Conservation (phyloP, 2,888 invertebrate genomes). For the Acanthococcus lagerstroemiae region DNA sequence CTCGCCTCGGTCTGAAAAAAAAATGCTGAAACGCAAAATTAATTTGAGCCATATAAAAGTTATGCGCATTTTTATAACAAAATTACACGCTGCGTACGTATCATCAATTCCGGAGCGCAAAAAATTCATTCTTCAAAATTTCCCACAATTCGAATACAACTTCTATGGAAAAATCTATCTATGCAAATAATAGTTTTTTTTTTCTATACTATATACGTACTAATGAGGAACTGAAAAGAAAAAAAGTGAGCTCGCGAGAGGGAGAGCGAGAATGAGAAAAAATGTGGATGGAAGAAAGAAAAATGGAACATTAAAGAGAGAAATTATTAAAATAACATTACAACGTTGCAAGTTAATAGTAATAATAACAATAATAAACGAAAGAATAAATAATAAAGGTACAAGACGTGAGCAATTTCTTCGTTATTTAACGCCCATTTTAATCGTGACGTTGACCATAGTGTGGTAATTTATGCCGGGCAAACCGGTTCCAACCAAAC, state of each 20-base stretch:
- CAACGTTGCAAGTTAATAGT: conserved; percentile 25
- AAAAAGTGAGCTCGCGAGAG: not conserved
- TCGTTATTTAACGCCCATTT: conserved; percentile 27
- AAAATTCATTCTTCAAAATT: conserved; percentile 3
- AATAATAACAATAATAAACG: conserved; percentile 28
- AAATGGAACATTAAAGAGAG: conserved; percentile 8
- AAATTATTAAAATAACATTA: conserved; percentile 24
- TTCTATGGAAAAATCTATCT: not conserved
- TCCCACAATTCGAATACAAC: conserved; percentile 8
- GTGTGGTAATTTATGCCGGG: conserved; percentile 20
- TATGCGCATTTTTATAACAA: not conserved
- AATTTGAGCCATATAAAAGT: not conserved
- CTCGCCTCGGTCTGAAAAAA: too few species aligned
- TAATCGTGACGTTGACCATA: conserved; percentile 28
- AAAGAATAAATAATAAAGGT: conserved; percentile 27
- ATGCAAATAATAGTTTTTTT: conserved; percentile 25
- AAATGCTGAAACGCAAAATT: too few species aligned
- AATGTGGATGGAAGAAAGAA: not conserved
- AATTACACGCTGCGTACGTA: not conserved
- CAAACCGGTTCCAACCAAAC: conserved; percentile 15
- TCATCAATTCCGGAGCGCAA: not conserved
- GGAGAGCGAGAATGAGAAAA: not conserved
- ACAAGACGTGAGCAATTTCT: conserved; percentile 26
- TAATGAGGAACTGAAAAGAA: not conserved
- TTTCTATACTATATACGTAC: not conserved